Evolutionary conservation across 2,888 invertebrate genomes (phyloP), one percentile per base, ranked within the genome.

Genomic region (Tineola bisselliella): DNA sequence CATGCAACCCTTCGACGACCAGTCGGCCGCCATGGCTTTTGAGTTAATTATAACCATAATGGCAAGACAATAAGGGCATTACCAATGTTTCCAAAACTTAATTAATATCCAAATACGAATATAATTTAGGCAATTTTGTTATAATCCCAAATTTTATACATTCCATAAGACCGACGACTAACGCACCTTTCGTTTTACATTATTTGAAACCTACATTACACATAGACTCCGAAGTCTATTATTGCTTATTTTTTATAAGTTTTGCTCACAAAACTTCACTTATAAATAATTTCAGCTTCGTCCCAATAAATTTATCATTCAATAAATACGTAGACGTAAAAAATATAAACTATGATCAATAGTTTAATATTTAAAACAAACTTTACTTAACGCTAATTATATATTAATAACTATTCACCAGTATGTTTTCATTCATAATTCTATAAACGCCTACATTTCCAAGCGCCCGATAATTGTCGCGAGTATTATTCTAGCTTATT

Each of bases 361-460:
- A 87, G 87, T 87, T 87, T 86, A 87, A 87, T 87, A 86, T 87
- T 86, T 84, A 86, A 87, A 87, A 87, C 86, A 86, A 87, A 87
- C 86, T 82, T 84, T 70, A 65, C 74, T 79, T 71, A 77, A 19
- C 63, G 65, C 84, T 86, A 86, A 83, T 84, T 84, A 86, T 86
- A 86, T 87, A 87, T 87, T 86, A 86, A 84, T 87, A 84, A 84
- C 86, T 86, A 87, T 86, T 80, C 75, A 79, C 84, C 86, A 82
- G 82, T 83, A 81, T 84, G 84, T 77, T 83, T 76, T 82, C 79
- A 79, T 81, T 82, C 81, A 82, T 78, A 82, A 84, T 86, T 79
- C 81, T 81, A 84, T 79, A 76, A 79, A 86, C 80, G 86, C 86
- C 86, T 86, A 87, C 86, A 84, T 84, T 83, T 84, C 75, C 83